Evolutionary conservation across 2,113 vertebrate genomes (phyloP).

Genomic region (Muntiacus reevesi): DNA sequence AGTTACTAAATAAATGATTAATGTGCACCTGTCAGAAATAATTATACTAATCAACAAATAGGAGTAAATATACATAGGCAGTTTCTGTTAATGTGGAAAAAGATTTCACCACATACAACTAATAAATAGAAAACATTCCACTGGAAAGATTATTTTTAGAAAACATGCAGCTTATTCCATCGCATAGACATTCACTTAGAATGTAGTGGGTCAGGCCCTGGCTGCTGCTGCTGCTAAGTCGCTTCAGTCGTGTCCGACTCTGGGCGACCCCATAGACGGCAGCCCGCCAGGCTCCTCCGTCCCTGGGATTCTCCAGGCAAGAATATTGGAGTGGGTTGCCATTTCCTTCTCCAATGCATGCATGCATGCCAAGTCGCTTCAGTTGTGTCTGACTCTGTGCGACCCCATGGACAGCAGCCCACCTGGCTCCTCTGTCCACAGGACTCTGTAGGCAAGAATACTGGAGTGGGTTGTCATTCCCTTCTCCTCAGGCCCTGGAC

Average conservation of each 20-base stretch:
- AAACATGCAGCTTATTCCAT: neutral
- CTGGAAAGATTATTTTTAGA: neutral
- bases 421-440: neutral
- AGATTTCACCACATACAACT: neutral
- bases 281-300: neutral
- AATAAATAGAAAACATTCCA: neutral
- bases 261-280: accelerated
- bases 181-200: neutral
- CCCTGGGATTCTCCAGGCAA: neutral
- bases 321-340: accelerated
- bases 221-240: neutral
- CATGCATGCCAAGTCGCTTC: accelerated
- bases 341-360: neutral
- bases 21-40: neutral
- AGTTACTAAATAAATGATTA: neutral
- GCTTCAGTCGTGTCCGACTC: accelerated
- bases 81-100: neutral
- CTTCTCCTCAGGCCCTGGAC: neutral
- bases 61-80: neutral
- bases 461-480: neutral
- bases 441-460: neutral
- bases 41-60: neutral
- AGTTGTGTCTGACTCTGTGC: neutral
- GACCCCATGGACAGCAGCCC: neutral
- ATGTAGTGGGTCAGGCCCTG: accelerated